phyloP scores from a whole-genome alignment of 2,888 invertebrate genomes.

The Polydrusus pterygomalis region DNA sequence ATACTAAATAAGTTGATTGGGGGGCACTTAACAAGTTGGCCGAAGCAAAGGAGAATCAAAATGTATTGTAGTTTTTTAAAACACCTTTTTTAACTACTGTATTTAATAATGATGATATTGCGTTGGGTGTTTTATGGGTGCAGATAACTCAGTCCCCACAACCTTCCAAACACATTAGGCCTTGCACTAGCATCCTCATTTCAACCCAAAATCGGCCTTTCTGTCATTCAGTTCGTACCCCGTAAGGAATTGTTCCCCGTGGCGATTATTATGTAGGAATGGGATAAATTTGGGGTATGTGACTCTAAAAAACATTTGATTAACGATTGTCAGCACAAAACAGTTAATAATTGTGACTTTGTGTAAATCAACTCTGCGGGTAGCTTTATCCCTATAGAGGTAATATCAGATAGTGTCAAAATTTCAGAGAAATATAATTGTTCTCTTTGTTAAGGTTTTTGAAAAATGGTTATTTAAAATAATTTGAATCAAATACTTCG shows the following conservation, averaged over 20 bases:
- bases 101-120: background rate
- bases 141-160: background rate
- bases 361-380: constrained; percentile 52
- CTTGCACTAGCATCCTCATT: constrained; percentile 32
- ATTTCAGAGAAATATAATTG: constrained; percentile 36
- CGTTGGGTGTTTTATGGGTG: constrained; percentile 28
- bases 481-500: too few species aligned
- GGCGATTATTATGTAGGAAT: constrained; percentile 47
- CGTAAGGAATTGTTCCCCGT: constrained; percentile 43
- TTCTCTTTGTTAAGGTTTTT: constrained; percentile 31
- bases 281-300: constrained; percentile 61
- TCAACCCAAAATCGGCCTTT: constrained; percentile 24
- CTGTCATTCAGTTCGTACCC: constrained; percentile 31
- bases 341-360: constrained; percentile 55
- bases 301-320: constrained; percentile 64
- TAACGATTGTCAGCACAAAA: constrained; percentile 63
- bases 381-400: constrained; percentile 37
- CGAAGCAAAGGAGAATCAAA: too few species aligned
- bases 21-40: too few species aligned
- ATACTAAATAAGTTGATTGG: too few species aligned
- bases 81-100: background rate
- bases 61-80: background rate
- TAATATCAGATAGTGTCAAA: constrained; percentile 46
- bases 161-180: constrained; percentile 33
- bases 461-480: constrained; percentile 10